Percentiles rank a stretch among this genome's conserved stretches.
Evolutionary conservation across 1,140 invertebrate genomes (phyloP).

Genomic region (Manduca sexta): DNA sequence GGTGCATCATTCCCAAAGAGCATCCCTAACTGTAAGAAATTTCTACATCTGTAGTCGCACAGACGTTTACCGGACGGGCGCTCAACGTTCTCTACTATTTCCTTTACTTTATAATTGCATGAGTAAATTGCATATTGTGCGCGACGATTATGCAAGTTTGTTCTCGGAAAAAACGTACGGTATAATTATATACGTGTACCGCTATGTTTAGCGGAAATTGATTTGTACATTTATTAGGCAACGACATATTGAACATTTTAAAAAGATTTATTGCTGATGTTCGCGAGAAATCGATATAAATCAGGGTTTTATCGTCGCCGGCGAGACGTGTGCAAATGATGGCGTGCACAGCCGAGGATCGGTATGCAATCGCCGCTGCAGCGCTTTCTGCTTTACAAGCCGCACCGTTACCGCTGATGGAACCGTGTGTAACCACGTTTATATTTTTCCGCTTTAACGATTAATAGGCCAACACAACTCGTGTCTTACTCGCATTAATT

Average conservation of each 20-base stretch:
- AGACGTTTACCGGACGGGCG: constrained; percentile 9
- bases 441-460: too few species aligned
- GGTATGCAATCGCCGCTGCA: not conserved
- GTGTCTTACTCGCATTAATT: too few species aligned
- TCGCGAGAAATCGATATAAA: constrained; percentile 9
- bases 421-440: constrained; percentile 3
- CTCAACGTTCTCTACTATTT: constrained; percentile 23
- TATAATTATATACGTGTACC: not conserved
- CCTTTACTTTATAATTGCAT: not conserved
- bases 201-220: not conserved
- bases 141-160: too few species aligned
- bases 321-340: constrained; percentile 1
- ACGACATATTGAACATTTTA: not conserved
- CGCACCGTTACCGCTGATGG: constrained; percentile 10
- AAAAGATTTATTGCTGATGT: not conserved
- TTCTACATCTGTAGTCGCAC: constrained; percentile 22
- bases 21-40: constrained; percentile 50
- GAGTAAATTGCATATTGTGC: too few species aligned
- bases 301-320: constrained; percentile 2
- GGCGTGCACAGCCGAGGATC: not conserved
- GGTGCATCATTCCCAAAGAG: constrained; percentile 29
- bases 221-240: not conserved
- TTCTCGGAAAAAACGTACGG: not conserved
- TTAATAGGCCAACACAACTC: too few species aligned
- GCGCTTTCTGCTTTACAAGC: constrained; percentile 9